Conservation (phyloP, 2,888 invertebrate species). For the Leucania comma region DNA sequence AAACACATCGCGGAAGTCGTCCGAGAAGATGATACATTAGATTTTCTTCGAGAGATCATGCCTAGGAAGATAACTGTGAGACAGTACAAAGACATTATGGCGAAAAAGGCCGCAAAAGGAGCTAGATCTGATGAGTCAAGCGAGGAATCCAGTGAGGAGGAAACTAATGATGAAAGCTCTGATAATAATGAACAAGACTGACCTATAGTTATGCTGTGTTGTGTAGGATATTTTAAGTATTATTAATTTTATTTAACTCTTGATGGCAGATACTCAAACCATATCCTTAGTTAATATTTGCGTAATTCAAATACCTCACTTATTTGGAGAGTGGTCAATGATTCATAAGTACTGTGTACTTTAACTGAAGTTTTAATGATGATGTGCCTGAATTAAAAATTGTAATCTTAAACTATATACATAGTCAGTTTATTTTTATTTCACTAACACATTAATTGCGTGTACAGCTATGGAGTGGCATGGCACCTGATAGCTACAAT, state of each 20-base stretch:
- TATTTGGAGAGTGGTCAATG: background rate
- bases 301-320: background rate
- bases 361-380: background rate
- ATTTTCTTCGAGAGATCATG: constrained; percentile 94
- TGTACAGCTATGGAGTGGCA: too few species aligned
- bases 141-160: constrained; percentile 81
- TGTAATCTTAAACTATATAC: background rate
- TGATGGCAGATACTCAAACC: background rate
- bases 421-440: background rate
- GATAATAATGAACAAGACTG: constrained; percentile 80
- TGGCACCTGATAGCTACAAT: too few species aligned
- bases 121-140: constrained; percentile 79
- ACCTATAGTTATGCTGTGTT: constrained; percentile 36
- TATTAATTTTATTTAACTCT: constrained; percentile 9
- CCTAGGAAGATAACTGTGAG: constrained; percentile 93
- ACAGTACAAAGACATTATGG: constrained; percentile 92
- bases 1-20: constrained; percentile 94
- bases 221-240: constrained; percentile 17
- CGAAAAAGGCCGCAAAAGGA: constrained; percentile 86
- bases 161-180: constrained; percentile 78
- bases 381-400: background rate
- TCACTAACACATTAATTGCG: background rate
- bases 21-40: constrained; percentile 92
- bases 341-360: constrained; percentile 43
- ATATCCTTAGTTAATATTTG: background rate